Conservation (phyloP, 2,797 vertebrate species). For the Manis pentadactyla region DNA sequence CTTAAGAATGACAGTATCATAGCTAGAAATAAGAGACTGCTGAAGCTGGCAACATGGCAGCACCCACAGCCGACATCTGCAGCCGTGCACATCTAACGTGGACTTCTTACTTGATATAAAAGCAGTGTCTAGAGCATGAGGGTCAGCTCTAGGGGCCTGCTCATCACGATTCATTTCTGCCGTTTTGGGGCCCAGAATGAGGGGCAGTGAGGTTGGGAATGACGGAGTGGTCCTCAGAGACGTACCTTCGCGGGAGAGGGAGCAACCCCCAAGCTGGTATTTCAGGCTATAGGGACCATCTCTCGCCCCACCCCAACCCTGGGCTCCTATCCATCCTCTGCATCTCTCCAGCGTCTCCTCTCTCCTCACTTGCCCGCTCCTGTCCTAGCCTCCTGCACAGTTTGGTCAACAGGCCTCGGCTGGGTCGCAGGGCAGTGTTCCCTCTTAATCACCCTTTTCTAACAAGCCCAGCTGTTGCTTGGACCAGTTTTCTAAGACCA, state of each 20-base stretch:
- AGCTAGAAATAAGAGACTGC: not conserved
- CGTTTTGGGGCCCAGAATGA: not conserved
- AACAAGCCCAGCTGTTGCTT: not conserved
- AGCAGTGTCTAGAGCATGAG: not conserved
- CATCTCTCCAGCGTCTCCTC: not conserved
- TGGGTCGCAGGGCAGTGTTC: not conserved
- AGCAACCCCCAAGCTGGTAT: not conserved
- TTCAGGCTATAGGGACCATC: not conserved
- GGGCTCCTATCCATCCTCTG: not conserved
- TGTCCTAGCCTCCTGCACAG: not conserved
- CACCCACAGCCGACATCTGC: accelerated
- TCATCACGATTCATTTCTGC: not conserved
- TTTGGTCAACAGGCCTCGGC: not conserved
- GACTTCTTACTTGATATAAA: not conserved
- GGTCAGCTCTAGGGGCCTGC: not conserved
- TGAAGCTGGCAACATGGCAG: not conserved
- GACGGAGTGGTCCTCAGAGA: not conserved
- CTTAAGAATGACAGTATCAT: not conserved
- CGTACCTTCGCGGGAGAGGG: not conserved
- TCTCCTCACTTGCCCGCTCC: not conserved
- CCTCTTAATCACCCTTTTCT: not conserved
- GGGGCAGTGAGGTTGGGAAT: not conserved
- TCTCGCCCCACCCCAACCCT: not conserved
- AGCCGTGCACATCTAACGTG: accelerated
- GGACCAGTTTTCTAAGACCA: constrained; percentile 34